Evolutionary conservation across 2,797 vertebrate species (phyloP).

Genomic region (Xenentodon cancila): DNA sequence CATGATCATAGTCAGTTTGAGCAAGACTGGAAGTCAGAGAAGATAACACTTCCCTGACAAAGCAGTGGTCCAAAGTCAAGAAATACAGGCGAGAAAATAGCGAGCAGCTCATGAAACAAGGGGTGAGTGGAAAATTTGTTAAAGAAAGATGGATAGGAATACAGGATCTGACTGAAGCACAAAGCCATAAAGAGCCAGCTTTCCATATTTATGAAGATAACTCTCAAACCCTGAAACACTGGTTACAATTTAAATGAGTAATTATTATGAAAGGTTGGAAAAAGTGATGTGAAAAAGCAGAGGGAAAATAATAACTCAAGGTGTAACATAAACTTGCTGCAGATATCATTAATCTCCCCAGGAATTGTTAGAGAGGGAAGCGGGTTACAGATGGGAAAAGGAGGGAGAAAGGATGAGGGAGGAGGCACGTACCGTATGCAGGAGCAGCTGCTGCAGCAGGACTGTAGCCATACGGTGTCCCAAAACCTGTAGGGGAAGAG

Average conservation of each 20-base stretch:
- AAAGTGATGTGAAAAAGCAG: background rate
- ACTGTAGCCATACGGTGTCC: conserved; percentile 94
- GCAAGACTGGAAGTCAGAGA: conserved; percentile 15
- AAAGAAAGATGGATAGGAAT: conserved; percentile 3
- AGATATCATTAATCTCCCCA: conserved; percentile 18
- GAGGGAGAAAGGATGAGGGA: conserved; percentile 10
- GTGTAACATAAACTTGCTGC: conserved; percentile 52
- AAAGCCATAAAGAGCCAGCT: conserved; percentile 10
- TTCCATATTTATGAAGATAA: background rate
- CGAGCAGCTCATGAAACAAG: conserved; percentile 29
- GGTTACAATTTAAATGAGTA: conserved; percentile 9
- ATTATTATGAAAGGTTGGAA: background rate
- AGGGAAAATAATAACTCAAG: conserved; percentile 3
- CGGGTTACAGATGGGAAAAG: conserved; percentile 2
- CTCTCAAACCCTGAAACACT: conserved; percentile 2
- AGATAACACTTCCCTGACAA: background rate
- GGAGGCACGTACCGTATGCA: conserved; percentile 92
- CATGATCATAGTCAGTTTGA: conserved; percentile 3
- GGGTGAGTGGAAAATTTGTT: conserved; percentile 16
- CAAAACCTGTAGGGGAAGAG: conserved; percentile 86
- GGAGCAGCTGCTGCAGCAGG: conserved; percentile 91
- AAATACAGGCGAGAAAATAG: conserved; percentile 6
- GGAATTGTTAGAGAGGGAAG: conserved; percentile 18
- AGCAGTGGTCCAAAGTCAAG: conserved; percentile 10
- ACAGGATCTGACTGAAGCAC: conserved; percentile 26